Base-by-base conservation (phyloP, 1,140 invertebrate species). In the Leptonema lineaticorne region DNA sequence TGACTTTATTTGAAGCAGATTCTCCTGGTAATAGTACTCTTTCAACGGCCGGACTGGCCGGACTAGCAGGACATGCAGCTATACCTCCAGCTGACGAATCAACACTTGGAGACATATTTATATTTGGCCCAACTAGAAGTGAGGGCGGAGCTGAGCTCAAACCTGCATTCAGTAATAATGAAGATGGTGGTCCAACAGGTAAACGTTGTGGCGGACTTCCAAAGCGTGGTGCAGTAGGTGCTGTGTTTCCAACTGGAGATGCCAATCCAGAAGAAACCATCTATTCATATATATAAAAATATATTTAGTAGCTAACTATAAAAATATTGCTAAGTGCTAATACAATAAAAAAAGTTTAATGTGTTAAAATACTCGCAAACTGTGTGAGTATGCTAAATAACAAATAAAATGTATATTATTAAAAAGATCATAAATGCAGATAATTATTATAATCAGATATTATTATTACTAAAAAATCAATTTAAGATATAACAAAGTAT, bases 21-120 rank as follows among this genome's bases (percentile, higher is more conserved):
- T 72, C 70, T 26, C 70, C 70, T 30, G 63, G 70, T 46, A 27
- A 48, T 46, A 67, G 16, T 6, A 63, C 67, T 63, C 67, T 63
- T 22, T 69, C 82, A 2, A 84, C 85, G 70, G 87, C 85, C 5
- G 86, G 85, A 66, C 84, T 85, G 5, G 85, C 84, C 0, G 85
- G 82, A 63, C 81, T 85, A 11, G 79, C 75, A 33, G 83, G 85
- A 48, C 75, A 73, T 0, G 78, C 71, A 70, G 77, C 64, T 69
- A 78, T 53, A 74, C 73, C 29, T 85, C 85, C 2, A 8, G 64
- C 22, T 16, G 62, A 64, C 0, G 68, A 75, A 80, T 62, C 81
- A 80, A 6, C 78, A 81, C 70, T 84, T 82, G 69, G 82, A 75
- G 80, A 11, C 82, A 83, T 28, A 84, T 71, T 74, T 78, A 84